phyloP scores from a whole-genome alignment of 2,888 invertebrate species.

The Athalia cordata region DNA sequence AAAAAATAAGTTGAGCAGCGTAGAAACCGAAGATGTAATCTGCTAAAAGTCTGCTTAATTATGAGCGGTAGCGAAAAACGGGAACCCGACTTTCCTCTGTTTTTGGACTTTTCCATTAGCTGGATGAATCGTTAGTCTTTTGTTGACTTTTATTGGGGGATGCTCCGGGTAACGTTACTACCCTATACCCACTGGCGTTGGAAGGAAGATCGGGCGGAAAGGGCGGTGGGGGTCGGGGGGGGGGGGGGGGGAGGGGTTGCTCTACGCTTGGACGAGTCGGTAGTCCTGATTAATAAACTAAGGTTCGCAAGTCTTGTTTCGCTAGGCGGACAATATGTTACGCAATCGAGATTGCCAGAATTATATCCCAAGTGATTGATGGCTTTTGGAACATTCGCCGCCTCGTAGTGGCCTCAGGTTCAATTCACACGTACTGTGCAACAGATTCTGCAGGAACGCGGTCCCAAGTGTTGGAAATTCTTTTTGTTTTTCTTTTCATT shows the following conservation, averaged over 20 bases:
- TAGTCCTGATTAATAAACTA: slow-evolving; percentile 63
- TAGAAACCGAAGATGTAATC: slow-evolving; percentile 66
- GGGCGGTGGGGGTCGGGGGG: slow-evolving; percentile 1
- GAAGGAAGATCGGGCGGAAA: slow-evolving; percentile 22
- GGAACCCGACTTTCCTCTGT: slow-evolving; percentile 65
- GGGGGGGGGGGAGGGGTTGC: slow-evolving; percentile 38
- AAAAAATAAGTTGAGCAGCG: slow-evolving; percentile 15
- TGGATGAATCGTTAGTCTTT: slow-evolving; percentile 74
- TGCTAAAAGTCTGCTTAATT: slow-evolving; percentile 73
- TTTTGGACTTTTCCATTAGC: slow-evolving; percentile 74
- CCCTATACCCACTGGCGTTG: slow-evolving; percentile 45
- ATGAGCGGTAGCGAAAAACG: slow-evolving; percentile 64
- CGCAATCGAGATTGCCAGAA: slow-evolving; percentile 41
- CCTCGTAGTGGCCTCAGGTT: background rate
- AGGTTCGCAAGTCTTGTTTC: slow-evolving; percentile 48
- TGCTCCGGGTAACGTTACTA: slow-evolving; percentile 57
- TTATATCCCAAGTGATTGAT: slow-evolving; percentile 39
- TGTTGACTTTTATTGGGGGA: slow-evolving; percentile 73
- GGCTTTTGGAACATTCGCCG: slow-evolving; percentile 9
- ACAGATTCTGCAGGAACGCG: background rate
- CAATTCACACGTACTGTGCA: background rate
- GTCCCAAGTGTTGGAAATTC: too few species aligned
- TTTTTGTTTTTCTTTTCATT: too few species aligned
- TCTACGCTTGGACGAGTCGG: slow-evolving; percentile 50
- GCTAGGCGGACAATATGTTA: slow-evolving; percentile 44